A percentile compares a stretch with the other conserved stretches of the same genome.
Evolutionary conservation across 2,888 invertebrate genomes (phyloP).

Genomic region (Aspidiotus destructor): DNA sequence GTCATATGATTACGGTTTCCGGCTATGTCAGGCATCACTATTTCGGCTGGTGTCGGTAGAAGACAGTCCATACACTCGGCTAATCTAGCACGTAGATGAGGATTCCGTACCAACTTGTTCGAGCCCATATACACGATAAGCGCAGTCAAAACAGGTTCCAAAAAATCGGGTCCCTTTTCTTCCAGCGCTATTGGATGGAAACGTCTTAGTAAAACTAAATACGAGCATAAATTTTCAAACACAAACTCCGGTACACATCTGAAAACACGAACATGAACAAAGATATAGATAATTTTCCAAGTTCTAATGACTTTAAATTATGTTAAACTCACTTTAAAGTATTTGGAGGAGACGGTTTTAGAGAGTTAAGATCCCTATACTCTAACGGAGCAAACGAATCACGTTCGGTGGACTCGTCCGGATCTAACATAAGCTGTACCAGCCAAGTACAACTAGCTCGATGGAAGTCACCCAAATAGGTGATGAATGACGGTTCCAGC

Average conservation of each 20-base stretch:
- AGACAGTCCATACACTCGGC: conserved; percentile 83
- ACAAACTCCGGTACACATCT: conserved; percentile 84
- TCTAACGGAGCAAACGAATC: conserved; percentile 54
- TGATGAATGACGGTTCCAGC: conserved; percentile 62
- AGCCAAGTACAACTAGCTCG: conserved; percentile 78
- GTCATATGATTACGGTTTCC: conserved; percentile 42
- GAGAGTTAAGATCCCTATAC: conserved; percentile 51
- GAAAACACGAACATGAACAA: conserved; percentile 24
- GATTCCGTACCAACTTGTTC: conserved; percentile 69
- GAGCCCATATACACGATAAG: conserved; percentile 84
- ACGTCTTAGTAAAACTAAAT: conserved; percentile 63
- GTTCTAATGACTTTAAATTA: neutral
- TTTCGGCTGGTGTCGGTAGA: conserved; percentile 59
- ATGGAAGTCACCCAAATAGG: conserved; percentile 62
- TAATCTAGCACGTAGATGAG: conserved; percentile 79
- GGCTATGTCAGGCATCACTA: conserved; percentile 43
- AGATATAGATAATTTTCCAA: neutral
- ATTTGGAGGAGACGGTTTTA: conserved; percentile 42
- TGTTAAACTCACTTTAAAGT: conserved; percentile 33
- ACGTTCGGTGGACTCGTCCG: conserved; percentile 40
- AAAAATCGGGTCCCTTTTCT: conserved; percentile 52
- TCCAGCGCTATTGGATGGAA: conserved; percentile 55
- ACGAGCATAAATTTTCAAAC: conserved; percentile 74
- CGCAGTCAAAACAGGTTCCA: conserved; percentile 63
- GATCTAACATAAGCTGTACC: conserved; percentile 62